Base-by-base conservation (phyloP, 2,797 vertebrate genomes). In the Otus scops region DNA sequence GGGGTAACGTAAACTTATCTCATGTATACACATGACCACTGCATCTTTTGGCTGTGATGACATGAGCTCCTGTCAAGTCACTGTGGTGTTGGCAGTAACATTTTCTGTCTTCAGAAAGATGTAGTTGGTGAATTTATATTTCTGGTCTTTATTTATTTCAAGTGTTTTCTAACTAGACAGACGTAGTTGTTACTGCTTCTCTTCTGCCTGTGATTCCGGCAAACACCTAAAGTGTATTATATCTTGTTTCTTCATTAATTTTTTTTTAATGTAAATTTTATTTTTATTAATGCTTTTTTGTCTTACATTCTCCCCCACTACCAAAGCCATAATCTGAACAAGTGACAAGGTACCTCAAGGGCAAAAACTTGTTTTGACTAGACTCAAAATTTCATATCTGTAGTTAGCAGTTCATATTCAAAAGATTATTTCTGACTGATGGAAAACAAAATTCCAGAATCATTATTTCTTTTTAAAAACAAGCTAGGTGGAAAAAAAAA, bases 401-500 rank as follows among this genome's bases (percentile, higher is more conserved):
- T 36, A 69, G 22, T 24, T 54, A 45, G 9, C 2, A 57, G 4
- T 39, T 73, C 6, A 27, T 63, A 69, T 22, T 5, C 9, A 73
- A 30, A 53, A 38, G 45, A 27, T 3, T 13, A 56, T 41, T 56
- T 75, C 21, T 75, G 23, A 12, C 7, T 32, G 20, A 87, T 36
- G 32, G n/a, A 82, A 65, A 87, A 69, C 14, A 69, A 51, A 56
- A 43, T 69, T 47, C 6, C 4, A 17, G 74, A 81, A 36, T 34
- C 1, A 23, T 47, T 34, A 19, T 11, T 16, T 70, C 4, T 32
- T 84, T 68, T 39, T 34, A 27, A 84, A 88, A 77, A 51, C 13
- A 50, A 63, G 47, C 10, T 22, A 21, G 5, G 15, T 8, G 1
- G 2, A 2, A 11, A 4, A 22, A 22, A 61, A 22, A 9, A 21